Percentiles rank a stretch among this genome's conserved stretches.
Evolutionary conservation across 2,888 invertebrate species (phyloP).

Genomic region (Hydrotaea cyrtoneurina): DNA sequence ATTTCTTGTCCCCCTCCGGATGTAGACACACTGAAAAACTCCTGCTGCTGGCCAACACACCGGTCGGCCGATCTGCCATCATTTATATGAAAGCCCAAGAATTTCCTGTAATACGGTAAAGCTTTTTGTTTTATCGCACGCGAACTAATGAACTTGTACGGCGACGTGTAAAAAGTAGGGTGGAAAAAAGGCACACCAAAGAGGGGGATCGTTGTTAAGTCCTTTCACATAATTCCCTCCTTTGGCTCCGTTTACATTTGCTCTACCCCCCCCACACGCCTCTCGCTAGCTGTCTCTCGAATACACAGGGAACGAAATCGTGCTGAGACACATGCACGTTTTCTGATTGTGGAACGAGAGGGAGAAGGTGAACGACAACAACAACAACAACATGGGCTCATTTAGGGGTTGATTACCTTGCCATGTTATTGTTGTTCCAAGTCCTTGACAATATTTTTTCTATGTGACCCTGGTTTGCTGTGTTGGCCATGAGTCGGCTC

Average conservation of each 20-base stretch:
- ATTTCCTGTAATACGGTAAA: not conserved
- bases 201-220: conserved; percentile 14
- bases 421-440: conserved; percentile 33
- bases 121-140: not conserved
- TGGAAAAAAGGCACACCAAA: conserved; percentile 5
- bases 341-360: conserved; percentile 48
- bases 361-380: conserved; percentile 7
- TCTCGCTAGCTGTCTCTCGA: not conserved
- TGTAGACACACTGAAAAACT: too few relatives aligned
- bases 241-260: not conserved
- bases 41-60: too few relatives aligned
- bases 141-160: conserved; percentile 23
- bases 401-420: conserved; percentile 65
- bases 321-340: conserved; percentile 48
- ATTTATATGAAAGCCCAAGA: too few relatives aligned
- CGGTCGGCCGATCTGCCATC: too few relatives aligned
- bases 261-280: conserved; percentile 16
- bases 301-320: conserved; percentile 35
- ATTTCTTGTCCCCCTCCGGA: too few relatives aligned
- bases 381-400: conserved; percentile 32
- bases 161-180: not conserved
- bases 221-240: not conserved
- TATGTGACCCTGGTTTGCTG: conserved; percentile 22
- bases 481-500: conserved; percentile 12
- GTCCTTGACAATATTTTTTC: conserved; percentile 63